Base-by-base conservation (phyloP, 1,140 invertebrate genomes). In the Paracyclopina nana region DNA sequence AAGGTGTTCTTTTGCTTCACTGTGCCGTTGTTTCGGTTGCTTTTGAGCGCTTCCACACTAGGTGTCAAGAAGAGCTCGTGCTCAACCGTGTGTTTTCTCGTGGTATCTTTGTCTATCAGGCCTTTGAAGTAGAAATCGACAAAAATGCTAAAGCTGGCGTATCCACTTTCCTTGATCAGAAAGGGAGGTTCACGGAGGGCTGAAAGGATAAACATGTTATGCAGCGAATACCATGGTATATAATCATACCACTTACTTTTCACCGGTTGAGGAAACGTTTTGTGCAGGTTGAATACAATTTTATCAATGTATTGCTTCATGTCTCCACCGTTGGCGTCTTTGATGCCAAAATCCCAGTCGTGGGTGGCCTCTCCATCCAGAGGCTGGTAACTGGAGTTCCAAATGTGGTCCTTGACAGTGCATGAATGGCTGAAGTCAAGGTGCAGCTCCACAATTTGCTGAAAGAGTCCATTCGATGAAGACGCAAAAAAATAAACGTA, bases 291-390 rank as follows among this genome's bases (percentile, higher is more conserved):
- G 63, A 95, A 95, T 3, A 95, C 79, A 55, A 96, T 85, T 74
- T 87, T 92, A 44, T 95, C 88, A 31, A 95, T 75, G 71, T 84
- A 95, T 60, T 82, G 72, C 56, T 84, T 75, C 56, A 95, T 88
- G 58, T 84, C 77, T 54, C 76, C 72, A 55, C 78, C 77, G 58
- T 91, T 82, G 55, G 75, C 72, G 51, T 87, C 87, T 56, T 80
- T 71, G 4, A 96, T 82, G 71, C 82, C 95, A n/a, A 95, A 77
- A 64, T 86, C 83, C 91, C 91, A 96, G 63, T 95, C 88, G 69
- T 96, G 91, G 55, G 90, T 95, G 60, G 27, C 20, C 25, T 48
- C 20, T 4, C 45, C 45, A 11, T 16, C 6, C 25, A 12, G 12
- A 2, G 45, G 22, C 45, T 28, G 14, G 6, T 48, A 26, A 28